A percentile compares a stretch with the other conserved stretches of the same genome.
phyloP scores from a whole-genome alignment of 2,888 invertebrate genomes.

The Maniola hyperantus region DNA sequence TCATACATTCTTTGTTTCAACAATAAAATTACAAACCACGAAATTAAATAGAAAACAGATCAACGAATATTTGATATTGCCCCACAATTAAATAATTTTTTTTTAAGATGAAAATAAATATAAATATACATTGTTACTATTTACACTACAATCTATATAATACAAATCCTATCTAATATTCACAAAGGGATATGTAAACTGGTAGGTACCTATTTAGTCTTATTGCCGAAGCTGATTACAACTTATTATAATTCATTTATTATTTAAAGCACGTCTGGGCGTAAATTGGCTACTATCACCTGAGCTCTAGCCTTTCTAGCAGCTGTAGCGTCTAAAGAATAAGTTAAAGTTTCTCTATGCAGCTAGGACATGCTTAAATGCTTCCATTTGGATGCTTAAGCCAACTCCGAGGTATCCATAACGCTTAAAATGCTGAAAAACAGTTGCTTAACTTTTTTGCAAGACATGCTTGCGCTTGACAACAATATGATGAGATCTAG shows the following conservation, averaged over 20 bases:
- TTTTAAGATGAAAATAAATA: slow-evolving; percentile 43
- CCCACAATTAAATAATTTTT: slow-evolving; percentile 51
- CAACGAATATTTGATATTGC: slow-evolving; percentile 74
- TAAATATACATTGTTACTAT: slow-evolving; percentile 56
- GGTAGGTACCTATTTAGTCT: slow-evolving; percentile 74
- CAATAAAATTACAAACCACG: slow-evolving; percentile 44
- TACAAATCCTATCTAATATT: slow-evolving; percentile 76
- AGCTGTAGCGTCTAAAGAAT: too few relatives aligned
- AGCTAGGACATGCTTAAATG: too few relatives aligned
- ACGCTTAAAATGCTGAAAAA: too few relatives aligned
- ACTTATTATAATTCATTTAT: slow-evolving; percentile 58
- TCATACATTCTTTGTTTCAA: slow-evolving; percentile 31
- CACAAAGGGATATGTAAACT: slow-evolving; percentile 78
- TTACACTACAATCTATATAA: slow-evolving; percentile 77
- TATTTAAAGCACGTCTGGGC: slow-evolving; percentile 44
- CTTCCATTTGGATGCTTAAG: too few relatives aligned
- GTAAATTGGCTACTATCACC: too few relatives aligned
- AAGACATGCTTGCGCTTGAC: too few relatives aligned
- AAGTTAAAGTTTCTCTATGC: too few relatives aligned
- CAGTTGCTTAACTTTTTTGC: too few relatives aligned
- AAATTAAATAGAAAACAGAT: slow-evolving; percentile 65
- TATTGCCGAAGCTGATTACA: slow-evolving; percentile 64
- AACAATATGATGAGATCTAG: too few relatives aligned
- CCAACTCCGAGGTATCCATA: too few relatives aligned
- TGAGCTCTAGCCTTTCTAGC: too few relatives aligned